Conservation (phyloP, 37 sponge, comb jelly and placozoan species). For the Chondrilla cf. caribensis region DNA sequence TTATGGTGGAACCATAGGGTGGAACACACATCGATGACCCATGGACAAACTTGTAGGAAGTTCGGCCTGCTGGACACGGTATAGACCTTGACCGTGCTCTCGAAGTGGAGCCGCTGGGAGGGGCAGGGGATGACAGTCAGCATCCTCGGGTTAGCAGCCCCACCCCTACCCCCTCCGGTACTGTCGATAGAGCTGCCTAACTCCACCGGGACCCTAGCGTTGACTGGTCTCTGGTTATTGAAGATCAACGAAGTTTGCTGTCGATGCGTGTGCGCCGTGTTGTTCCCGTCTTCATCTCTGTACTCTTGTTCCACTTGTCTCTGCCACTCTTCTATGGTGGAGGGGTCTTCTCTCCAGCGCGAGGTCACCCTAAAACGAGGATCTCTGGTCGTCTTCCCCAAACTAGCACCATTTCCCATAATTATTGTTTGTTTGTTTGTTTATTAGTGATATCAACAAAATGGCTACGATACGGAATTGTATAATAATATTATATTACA, state of each 20-base stretch:
- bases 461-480: too few species aligned
- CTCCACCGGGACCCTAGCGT: too few species aligned
- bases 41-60: slow-evolving; percentile 15
- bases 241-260: too few species aligned
- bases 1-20: too few species aligned
- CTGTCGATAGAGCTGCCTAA: too few species aligned
- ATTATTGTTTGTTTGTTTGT: too few species aligned
- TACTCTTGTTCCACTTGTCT: background rate
- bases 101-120: background rate
- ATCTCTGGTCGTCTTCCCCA: background rate
- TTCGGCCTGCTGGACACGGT: background rate
- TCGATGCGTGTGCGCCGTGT: too few species aligned
- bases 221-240: too few species aligned
- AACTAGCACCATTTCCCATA: slow-evolving; percentile 9
- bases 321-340: background rate
- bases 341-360: background rate
- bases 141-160: background rate
- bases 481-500: too few species aligned
- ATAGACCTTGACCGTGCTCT: background rate
- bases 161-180: background rate
- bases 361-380: background rate
- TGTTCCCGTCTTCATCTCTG: background rate
- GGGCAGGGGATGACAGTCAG: background rate
- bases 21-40: too few species aligned
- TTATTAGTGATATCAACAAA: too few species aligned